Evolutionary conservation across 2,113 vertebrate genomes (phyloP).

Genomic region (Aramus guarauna): DNA sequence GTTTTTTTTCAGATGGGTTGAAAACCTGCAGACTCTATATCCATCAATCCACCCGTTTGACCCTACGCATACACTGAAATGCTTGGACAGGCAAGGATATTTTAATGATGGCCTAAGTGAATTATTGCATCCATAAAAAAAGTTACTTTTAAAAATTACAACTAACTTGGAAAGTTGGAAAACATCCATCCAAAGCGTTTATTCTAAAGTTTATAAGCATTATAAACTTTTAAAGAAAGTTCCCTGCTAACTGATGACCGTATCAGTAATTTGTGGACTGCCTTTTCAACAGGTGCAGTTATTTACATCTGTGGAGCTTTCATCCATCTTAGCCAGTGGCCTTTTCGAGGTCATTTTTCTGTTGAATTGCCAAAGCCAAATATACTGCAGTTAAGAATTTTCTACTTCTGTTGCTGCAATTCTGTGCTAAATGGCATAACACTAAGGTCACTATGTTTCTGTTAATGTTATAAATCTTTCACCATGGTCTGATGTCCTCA

Average conservation of each 20-base stretch:
- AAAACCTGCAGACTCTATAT: background rate
- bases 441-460: background rate
- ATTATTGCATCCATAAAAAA: background rate
- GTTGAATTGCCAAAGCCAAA: background rate
- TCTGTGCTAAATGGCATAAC: background rate
- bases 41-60: background rate
- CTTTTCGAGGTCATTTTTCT: background rate
- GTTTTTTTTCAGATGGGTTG: background rate
- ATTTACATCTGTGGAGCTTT: background rate
- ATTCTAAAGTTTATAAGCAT: background rate
- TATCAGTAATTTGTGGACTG: background rate
- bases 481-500: background rate
- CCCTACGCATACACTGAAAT: background rate
- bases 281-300: background rate
- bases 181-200: background rate
- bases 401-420: conserved; percentile 1
- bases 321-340: background rate
- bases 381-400: background rate
- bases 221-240: background rate
- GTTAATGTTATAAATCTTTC: background rate
- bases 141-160: background rate
- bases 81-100: background rate
- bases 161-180: background rate
- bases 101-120: background rate
- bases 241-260: background rate